phyloP scores from a whole-genome alignment of 2,113 vertebrate species.

The Cheirogaleus medius region DNA sequence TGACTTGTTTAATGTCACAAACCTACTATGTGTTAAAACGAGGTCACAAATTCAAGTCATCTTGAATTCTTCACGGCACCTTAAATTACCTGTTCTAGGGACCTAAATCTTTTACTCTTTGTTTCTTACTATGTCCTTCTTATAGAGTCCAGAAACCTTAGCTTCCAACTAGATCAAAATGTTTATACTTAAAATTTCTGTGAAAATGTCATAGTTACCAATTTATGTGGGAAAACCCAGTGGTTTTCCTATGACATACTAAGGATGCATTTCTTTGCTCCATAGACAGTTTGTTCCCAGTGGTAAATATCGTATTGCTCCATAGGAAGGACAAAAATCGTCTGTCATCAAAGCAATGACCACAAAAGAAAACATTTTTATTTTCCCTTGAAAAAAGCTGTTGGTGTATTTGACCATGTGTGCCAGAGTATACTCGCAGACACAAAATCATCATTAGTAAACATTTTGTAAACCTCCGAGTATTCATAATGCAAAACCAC shows the following conservation, averaged over 20 bases:
- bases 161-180: constrained; percentile 24
- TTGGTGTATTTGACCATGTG: neutral
- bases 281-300: neutral
- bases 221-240: neutral
- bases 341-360: constrained; percentile 43
- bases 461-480: neutral
- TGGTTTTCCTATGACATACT: neutral
- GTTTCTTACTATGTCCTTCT: neutral
- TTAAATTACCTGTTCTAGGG: neutral
- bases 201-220: neutral
- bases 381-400: constrained; percentile 12
- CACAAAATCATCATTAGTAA: neutral
- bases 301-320: constrained; percentile 48
- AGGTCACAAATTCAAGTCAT: neutral
- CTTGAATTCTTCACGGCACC: neutral
- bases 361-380: constrained; percentile 45
- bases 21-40: neutral
- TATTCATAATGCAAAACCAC: neutral
- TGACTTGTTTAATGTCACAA: neutral
- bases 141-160: neutral
- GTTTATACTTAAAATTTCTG: neutral
- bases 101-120: neutral
- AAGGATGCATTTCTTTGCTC: neutral
- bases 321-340: neutral
- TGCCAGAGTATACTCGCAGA: neutral